Percentiles rank a stretch among this genome's conserved stretches.
Conservation (phyloP, 2,797 vertebrate species). For the Morelia viridis region DNA sequence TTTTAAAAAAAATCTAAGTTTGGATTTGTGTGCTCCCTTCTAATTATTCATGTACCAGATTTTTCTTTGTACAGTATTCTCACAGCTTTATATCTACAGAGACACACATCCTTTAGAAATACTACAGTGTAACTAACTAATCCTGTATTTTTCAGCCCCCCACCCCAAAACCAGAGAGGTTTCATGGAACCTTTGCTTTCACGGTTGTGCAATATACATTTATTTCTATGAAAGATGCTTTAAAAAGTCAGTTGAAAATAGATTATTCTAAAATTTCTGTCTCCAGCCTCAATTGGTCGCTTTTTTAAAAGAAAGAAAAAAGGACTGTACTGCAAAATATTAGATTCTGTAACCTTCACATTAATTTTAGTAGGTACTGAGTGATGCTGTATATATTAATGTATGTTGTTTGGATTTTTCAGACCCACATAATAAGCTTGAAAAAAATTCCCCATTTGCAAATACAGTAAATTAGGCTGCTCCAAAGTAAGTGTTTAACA, state of each 20-base stretch:
- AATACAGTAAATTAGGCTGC: conserved; percentile 89
- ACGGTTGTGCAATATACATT: conserved; percentile 98
- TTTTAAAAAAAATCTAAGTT: conserved; percentile 67
- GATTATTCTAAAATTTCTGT: conserved; percentile 79
- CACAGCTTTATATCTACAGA: conserved; percentile 74
- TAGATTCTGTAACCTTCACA: conserved; percentile 89
- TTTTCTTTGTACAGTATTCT: conserved; percentile 73
- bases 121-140: conserved; percentile 73
- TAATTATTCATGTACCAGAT: conserved; percentile 80
- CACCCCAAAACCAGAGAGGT: conserved; percentile 78
- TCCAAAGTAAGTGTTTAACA: conserved; percentile 88
- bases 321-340: conserved; percentile 87
- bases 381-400: conserved; percentile 93
- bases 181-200: conserved; percentile 92
- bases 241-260: conserved; percentile 86
- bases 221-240: conserved; percentile 87
- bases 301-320: conserved; percentile 62
- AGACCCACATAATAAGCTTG: conserved; percentile 93
- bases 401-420: conserved; percentile 88
- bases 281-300: conserved; percentile 79
- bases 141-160: conserved; percentile 75
- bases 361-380: conserved; percentile 99
- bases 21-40: conserved; percentile 76
- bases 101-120: conserved; percentile 65
- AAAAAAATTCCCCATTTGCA: conserved; percentile 80